Percentiles rank a stretch among this genome's conserved stretches.
These are phyloP conservation scores for Parazoanthus atlanticus DNA, from an alignment of 92 coral and sea anemone genomes.

Conservation along the genomic window DNA sequence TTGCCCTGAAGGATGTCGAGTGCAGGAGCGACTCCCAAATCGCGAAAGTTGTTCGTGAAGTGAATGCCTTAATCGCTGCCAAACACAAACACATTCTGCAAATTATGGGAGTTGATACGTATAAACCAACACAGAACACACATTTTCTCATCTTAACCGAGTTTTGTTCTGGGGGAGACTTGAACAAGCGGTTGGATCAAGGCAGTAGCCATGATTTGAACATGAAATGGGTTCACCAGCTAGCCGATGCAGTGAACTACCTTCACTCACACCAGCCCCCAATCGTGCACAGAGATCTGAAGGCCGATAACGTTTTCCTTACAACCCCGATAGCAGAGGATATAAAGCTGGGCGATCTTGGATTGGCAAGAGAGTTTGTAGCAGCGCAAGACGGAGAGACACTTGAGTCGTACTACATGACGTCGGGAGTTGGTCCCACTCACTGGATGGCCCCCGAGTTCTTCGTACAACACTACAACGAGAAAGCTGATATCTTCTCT, in stretches of 20 bases:
- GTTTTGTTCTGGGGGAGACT: constrained; percentile 30
- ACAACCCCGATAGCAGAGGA: constrained; percentile 44
- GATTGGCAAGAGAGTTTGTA: constrained; percentile 73
- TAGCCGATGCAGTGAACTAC: constrained; percentile 79
- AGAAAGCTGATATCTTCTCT: constrained; percentile 86
- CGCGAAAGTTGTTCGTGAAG: constrained; percentile 57
- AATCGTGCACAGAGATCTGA: constrained; percentile 44
- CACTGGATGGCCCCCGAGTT: constrained; percentile 86
- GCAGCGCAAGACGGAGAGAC: constrained; percentile 30
- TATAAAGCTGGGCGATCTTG: constrained; percentile 84
- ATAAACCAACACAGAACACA: neutral
- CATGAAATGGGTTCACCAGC: constrained; percentile 74
- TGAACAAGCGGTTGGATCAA: constrained; percentile 60
- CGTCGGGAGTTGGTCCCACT: constrained; percentile 46
- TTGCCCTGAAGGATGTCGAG: constrained; percentile 69
- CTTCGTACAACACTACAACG: constrained; percentile 54
- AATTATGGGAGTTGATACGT: constrained; percentile 50
- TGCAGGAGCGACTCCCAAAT: constrained; percentile 45
- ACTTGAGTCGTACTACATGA: constrained; percentile 58
- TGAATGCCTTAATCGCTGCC: constrained; percentile 44
- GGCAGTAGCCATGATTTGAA: constrained; percentile 46
- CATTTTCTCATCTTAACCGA: constrained; percentile 68
- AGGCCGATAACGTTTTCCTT: constrained; percentile 32
- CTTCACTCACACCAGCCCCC: constrained; percentile 54
- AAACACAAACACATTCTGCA: constrained; percentile 56